Evolutionary conservation across 2,888 invertebrate genomes (phyloP).

Genomic region (Rhagophthalmus giganteus): DNA sequence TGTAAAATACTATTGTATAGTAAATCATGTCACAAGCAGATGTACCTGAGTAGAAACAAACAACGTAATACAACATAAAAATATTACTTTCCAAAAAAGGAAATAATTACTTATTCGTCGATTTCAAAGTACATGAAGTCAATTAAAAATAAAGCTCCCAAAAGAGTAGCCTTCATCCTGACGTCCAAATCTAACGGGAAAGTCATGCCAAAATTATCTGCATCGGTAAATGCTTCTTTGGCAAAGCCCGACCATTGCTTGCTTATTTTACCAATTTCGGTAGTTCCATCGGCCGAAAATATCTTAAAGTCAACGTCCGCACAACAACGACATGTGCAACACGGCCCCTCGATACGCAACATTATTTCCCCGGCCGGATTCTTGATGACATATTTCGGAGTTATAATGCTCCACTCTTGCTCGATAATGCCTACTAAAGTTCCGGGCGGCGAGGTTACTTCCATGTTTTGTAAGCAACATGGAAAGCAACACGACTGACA

Average conservation of each 20-base stretch:
- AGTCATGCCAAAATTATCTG: conserved; percentile 80
- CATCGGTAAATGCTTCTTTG: conserved; percentile 76
- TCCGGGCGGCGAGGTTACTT: conserved; percentile 75
- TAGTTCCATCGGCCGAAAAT: conserved; percentile 69
- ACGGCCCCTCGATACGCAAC: conserved; percentile 77
- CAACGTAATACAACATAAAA: too few relatives aligned
- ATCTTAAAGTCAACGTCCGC: conserved; percentile 79
- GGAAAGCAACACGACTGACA: conserved; percentile 81
- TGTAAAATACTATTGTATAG: too few relatives aligned
- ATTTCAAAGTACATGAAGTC: conserved; percentile 44
- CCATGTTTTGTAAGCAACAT: conserved; percentile 80
- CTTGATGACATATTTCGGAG: conserved; percentile 73
- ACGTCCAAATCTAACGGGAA: conserved; percentile 82
- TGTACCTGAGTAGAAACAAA: too few relatives aligned
- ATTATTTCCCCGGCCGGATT: conserved; percentile 75
- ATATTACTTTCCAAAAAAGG: too few relatives aligned
- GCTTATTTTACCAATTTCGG: conserved; percentile 75
- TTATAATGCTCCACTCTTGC: conserved; percentile 76
- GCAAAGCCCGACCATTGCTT: conserved; percentile 82
- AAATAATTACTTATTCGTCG: conserved; percentile 5
- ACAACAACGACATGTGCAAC: conserved; percentile 72
- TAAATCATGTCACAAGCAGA: too few relatives aligned
- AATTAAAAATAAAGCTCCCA: conserved; percentile 73
- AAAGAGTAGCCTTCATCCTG: conserved; percentile 71
- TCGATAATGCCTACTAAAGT: conserved; percentile 70